A percentile compares a stretch with the other conserved stretches of the same genome.
phyloP scores from a whole-genome alignment of 2,888 invertebrate species.

The Tinea semifulvella region DNA sequence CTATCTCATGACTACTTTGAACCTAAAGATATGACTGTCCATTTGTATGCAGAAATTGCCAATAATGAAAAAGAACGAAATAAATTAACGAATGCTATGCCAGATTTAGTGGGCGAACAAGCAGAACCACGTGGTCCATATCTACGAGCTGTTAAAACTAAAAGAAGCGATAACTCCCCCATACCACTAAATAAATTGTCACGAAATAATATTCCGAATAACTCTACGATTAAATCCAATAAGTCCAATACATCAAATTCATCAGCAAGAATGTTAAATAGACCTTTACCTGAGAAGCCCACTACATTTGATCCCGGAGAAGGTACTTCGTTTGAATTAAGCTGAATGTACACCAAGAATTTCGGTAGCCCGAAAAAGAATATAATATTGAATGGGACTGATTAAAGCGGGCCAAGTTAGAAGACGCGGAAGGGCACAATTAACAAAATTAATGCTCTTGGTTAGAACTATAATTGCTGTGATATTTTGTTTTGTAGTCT shows the following conservation, averaged over 20 bases:
- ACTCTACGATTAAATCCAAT: constrained; percentile 36
- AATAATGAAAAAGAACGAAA: constrained; percentile 50
- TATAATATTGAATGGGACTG: neutral
- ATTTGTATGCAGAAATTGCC: constrained; percentile 71
- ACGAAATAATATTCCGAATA: constrained; percentile 22
- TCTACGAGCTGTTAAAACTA: constrained; percentile 68
- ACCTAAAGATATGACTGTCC: constrained; percentile 62
- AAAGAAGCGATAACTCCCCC: constrained; percentile 34
- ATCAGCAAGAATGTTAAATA: constrained; percentile 69
- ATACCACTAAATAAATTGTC: constrained; percentile 18
- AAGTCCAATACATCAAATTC: constrained; percentile 44
- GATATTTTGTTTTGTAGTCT: constrained; percentile 10
- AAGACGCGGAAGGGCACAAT: neutral
- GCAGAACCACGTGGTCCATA: constrained; percentile 65
- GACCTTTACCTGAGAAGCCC: constrained; percentile 76
- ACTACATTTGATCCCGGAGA: constrained; percentile 40
- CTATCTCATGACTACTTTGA: constrained; percentile 60
- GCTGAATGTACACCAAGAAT: neutral
- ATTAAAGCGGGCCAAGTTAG: constrained; percentile 1
- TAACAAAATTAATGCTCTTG: constrained; percentile 10
- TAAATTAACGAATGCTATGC: constrained; percentile 43
- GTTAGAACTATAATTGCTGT: constrained; percentile 11
- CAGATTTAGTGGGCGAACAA: constrained; percentile 52
- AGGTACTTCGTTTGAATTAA: constrained; percentile 37
- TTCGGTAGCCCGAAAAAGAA: neutral